These are phyloP conservation scores for Neodiprion fabricii DNA, from an alignment of 1,140 invertebrate genomes.

Conservation along the genomic window DNA sequence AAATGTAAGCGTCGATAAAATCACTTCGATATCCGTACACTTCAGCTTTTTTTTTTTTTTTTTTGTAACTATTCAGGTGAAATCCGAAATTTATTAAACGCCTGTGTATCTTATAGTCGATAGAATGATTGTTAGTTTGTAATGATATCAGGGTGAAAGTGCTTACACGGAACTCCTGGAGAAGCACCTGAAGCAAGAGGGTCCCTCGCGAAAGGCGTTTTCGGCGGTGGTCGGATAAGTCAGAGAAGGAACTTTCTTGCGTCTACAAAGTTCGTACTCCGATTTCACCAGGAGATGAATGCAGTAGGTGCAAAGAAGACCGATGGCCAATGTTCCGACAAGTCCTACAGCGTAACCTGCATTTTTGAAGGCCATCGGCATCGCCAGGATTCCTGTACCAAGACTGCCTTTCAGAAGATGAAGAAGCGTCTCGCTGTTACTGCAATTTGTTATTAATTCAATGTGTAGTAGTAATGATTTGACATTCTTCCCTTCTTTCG, in stretches of 20 bases:
- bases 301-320: slow-evolving; percentile 79
- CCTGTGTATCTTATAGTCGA: too few relatives aligned
- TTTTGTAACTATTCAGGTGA: too few relatives aligned
- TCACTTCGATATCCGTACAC: too few relatives aligned
- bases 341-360: slow-evolving; percentile 76
- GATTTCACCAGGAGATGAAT: slow-evolving; percentile 76
- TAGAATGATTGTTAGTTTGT: too few relatives aligned
- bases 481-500: not conserved
- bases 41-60: too few relatives aligned
- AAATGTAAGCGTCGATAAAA: too few relatives aligned
- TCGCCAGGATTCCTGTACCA: slow-evolving; percentile 89
- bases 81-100: too few relatives aligned
- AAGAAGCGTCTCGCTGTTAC: slow-evolving; percentile 80
- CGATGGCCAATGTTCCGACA: slow-evolving; percentile 73
- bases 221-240: slow-evolving; percentile 76
- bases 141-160: not conserved
- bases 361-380: slow-evolving; percentile 84
- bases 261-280: slow-evolving; percentile 74
- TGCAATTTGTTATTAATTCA: slow-evolving; percentile 44
- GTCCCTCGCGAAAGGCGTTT: slow-evolving; percentile 74
- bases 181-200: slow-evolving; percentile 63
- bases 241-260: slow-evolving; percentile 71
- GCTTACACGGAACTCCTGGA: slow-evolving; percentile 70
- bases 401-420: slow-evolving; percentile 86
- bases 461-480: not conserved